phyloP scores from a whole-genome alignment of 2,797 vertebrate species.

The Knipowitschia caucasica region DNA sequence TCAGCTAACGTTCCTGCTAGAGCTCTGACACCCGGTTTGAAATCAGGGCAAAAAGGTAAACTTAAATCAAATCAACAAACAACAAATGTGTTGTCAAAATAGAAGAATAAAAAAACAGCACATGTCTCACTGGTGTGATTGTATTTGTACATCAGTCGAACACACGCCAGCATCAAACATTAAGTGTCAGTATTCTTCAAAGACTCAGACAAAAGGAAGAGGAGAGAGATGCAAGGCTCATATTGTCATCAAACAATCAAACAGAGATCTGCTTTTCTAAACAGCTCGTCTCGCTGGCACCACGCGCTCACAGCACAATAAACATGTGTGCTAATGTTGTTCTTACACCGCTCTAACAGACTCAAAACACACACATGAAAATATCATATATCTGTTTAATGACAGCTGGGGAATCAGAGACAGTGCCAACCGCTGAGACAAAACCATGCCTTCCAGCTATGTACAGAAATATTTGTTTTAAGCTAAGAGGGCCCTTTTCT shows the following conservation, averaged over 20 bases:
- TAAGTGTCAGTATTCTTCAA: conserved; percentile 74
- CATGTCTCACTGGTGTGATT: conserved; percentile 64
- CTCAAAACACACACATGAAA: conserved; percentile 55
- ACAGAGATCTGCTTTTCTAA: conserved; percentile 70
- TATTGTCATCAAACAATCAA: conserved; percentile 77
- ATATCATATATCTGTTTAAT: conserved; percentile 60
- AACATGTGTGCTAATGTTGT: conserved; percentile 67
- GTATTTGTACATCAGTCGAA: conserved; percentile 74
- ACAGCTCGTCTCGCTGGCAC: conserved; percentile 73
- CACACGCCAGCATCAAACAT: conserved; percentile 75
- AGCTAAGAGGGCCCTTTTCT: not conserved
- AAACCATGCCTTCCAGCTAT: conserved; percentile 16
- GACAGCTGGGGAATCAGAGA: conserved; percentile 67
- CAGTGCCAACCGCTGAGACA: conserved; percentile 25
- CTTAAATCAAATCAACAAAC: conserved; percentile 60
- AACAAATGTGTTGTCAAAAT: conserved; percentile 69
- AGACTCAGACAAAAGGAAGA: conserved; percentile 71
- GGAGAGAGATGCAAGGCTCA: conserved; percentile 63
- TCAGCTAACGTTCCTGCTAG: conserved; percentile 22
- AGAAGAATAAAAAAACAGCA: conserved; percentile 36
- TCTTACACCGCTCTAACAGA: conserved; percentile 61
- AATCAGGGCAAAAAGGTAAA: conserved; percentile 46
- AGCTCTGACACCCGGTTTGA: conserved; percentile 47
- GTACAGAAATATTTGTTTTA: not conserved
- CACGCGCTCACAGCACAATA: conserved; percentile 70